Percentiles rank a stretch among this genome's conserved stretches.
These are phyloP conservation scores for Melanargia galathea DNA, from an alignment of 2,888 invertebrate species.

Conservation along the genomic window DNA sequence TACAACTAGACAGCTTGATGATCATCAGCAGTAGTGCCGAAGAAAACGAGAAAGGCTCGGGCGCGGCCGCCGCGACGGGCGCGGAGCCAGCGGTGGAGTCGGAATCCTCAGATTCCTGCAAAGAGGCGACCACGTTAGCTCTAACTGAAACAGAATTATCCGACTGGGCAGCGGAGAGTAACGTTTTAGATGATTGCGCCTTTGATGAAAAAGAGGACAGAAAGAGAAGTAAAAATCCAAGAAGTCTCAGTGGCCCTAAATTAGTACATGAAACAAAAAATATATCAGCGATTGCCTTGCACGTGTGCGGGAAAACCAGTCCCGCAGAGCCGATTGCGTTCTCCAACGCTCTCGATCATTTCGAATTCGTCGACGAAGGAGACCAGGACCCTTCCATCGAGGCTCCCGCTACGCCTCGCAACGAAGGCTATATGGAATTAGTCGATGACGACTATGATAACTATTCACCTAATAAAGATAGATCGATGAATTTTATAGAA, in stretches of 20 bases:
- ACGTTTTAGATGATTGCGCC: slow-evolving; percentile 88
- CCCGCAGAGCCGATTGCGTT: slow-evolving; percentile 60
- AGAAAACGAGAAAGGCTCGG: slow-evolving; percentile 57
- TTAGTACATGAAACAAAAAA: slow-evolving; percentile 70
- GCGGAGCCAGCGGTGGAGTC: slow-evolving; percentile 69
- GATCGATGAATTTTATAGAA: slow-evolving; percentile 83
- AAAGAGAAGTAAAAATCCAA: slow-evolving; percentile 60
- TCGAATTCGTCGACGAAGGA: slow-evolving; percentile 94
- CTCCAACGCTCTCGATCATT: slow-evolving; percentile 86
- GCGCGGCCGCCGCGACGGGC: slow-evolving; percentile 62
- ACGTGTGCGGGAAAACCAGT: slow-evolving; percentile 71
- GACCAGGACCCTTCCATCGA: slow-evolving; percentile 90
- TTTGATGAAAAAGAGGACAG: slow-evolving; percentile 64
- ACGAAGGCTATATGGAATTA: slow-evolving; percentile 72
- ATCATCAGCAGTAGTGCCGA: slow-evolving; percentile 64
- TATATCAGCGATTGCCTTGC: slow-evolving; percentile 63
- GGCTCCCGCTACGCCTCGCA: slow-evolving; percentile 62
- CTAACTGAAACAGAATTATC: slow-evolving; percentile 94
- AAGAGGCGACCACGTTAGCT: slow-evolving; percentile 87
- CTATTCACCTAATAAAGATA: slow-evolving; percentile 68
- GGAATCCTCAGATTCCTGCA: slow-evolving; percentile 85
- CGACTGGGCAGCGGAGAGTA: slow-evolving; percentile 93
- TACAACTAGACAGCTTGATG: slow-evolving; percentile 84
- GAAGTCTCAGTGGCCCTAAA: slow-evolving; percentile 66
- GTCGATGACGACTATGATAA: slow-evolving; percentile 72